Percentiles rank a stretch among this genome's conserved stretches.
Evolutionary conservation across 2,113 vertebrate genomes (phyloP).

Genomic region (Asarcornis scutulata): DNA sequence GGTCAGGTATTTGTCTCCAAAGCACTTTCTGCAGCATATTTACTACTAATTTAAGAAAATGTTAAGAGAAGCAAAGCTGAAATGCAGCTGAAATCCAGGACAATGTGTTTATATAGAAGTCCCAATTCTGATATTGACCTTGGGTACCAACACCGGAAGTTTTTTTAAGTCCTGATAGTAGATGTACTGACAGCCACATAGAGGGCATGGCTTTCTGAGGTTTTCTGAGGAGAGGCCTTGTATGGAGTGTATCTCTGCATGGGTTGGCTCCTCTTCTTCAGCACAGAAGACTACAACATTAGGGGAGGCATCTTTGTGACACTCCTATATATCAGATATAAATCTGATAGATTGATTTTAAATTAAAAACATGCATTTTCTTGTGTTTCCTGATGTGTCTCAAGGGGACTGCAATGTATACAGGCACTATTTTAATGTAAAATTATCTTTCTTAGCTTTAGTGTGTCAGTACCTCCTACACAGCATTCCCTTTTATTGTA

Average conservation of each 20-base stretch:
- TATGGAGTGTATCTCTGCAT: neutral
- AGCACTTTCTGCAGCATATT: conserved; percentile 37
- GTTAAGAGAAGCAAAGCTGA: conserved; percentile 31
- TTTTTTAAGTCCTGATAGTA: neutral
- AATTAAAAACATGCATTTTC: neutral
- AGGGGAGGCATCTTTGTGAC: neutral
- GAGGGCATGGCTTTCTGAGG: neutral
- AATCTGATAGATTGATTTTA: neutral
- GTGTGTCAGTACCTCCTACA: neutral
- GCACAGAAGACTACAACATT: neutral
- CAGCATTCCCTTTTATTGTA: neutral
- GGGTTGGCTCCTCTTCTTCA: neutral
- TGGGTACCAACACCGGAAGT: neutral
- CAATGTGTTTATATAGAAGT: neutral
- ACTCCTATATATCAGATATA: neutral
- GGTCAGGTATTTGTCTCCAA: conserved; percentile 40
- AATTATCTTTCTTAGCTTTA: neutral
- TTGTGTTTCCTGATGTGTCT: neutral
- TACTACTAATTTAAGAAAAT: conserved; percentile 52
- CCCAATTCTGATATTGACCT: neutral
- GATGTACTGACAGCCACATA: neutral
- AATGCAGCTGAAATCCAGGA: neutral
- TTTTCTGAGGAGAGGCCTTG: neutral
- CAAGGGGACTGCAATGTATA: neutral
- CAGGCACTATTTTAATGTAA: neutral